A percentile compares a stretch with the other conserved stretches of the same genome.
These are phyloP conservation scores for Diloba caeruleocephala DNA, from an alignment of 2,888 invertebrate species.

Conservation along the genomic window DNA sequence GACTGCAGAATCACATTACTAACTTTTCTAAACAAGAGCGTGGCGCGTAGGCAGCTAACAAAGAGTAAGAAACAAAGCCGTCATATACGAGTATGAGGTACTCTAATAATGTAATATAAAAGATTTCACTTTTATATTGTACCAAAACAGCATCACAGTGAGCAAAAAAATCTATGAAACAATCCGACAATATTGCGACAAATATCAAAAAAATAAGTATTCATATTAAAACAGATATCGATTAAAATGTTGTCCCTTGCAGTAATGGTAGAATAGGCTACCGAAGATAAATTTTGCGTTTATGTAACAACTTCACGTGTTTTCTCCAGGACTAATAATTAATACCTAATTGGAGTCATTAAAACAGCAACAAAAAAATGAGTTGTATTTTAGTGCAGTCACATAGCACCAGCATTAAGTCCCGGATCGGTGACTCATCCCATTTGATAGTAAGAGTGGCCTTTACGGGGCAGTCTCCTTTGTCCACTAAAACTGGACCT, in stretches of 20 bases:
- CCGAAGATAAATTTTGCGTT: constrained; percentile 11
- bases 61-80: constrained; percentile 25
- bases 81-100: constrained; percentile 17
- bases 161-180: constrained; percentile 27
- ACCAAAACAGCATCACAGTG: constrained; percentile 21
- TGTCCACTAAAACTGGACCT: too few relatives aligned
- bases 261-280: constrained; percentile 6
- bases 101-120: constrained; percentile 24
- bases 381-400: too few relatives aligned
- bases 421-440: too few relatives aligned
- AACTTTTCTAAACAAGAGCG: constrained; percentile 44
- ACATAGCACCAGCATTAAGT: too few relatives aligned
- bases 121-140: constrained; percentile 7
- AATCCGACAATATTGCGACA: constrained; percentile 25
- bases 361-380: too few relatives aligned
- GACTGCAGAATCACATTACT: constrained; percentile 18
- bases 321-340: too few relatives aligned
- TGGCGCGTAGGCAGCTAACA: constrained; percentile 45
- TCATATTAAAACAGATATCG: constrained; percentile 4
- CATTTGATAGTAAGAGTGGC: too few relatives aligned
- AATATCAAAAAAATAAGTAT: constrained; percentile 27
- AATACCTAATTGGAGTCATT: too few relatives aligned
- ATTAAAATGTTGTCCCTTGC: background rate
- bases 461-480: too few relatives aligned
- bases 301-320: too few relatives aligned